Evolutionary conservation across 2,888 invertebrate genomes (phyloP).

Genomic region (Xanthorhoe designata): DNA sequence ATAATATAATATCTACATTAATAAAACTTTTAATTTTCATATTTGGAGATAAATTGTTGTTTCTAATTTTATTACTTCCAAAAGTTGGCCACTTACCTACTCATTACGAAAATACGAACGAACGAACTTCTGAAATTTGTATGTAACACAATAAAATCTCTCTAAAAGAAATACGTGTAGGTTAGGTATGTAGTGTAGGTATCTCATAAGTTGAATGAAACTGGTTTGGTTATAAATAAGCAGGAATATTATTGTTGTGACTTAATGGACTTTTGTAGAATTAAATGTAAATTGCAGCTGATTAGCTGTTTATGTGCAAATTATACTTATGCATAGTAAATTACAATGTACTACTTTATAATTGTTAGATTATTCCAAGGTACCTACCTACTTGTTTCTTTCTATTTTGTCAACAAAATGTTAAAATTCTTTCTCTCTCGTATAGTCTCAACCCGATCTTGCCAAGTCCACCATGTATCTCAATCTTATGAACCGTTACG

Average conservation of each 20-base stretch:
- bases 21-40: conserved; percentile 11
- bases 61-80: not conserved
- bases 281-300: conserved; percentile 12
- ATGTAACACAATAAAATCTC: not conserved
- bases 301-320: conserved; percentile 7
- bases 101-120: too few relatives aligned
- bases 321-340: not conserved
- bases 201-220: not conserved
- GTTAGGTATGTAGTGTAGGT: not conserved
- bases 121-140: too few relatives aligned
- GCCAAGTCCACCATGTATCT: not conserved
- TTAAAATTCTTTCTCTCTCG: too few relatives aligned
- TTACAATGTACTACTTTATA: conserved; percentile 11
- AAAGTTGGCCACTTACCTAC: too few relatives aligned
- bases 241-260: conserved; percentile 16
- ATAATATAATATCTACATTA: too few relatives aligned
- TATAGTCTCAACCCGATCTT: too few relatives aligned
- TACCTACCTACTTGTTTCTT: too few relatives aligned
- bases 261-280: not conserved
- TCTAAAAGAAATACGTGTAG: not conserved
- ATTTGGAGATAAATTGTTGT: conserved; percentile 15
- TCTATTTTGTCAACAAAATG: not conserved
- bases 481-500: not conserved
- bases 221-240: conserved; percentile 6
- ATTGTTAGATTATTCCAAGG: not conserved